A percentile compares a stretch with the other conserved stretches of the same genome.
phyloP scores from a whole-genome alignment of 2,113 vertebrate genomes.

The Chascanopsetta lugubris region DNA sequence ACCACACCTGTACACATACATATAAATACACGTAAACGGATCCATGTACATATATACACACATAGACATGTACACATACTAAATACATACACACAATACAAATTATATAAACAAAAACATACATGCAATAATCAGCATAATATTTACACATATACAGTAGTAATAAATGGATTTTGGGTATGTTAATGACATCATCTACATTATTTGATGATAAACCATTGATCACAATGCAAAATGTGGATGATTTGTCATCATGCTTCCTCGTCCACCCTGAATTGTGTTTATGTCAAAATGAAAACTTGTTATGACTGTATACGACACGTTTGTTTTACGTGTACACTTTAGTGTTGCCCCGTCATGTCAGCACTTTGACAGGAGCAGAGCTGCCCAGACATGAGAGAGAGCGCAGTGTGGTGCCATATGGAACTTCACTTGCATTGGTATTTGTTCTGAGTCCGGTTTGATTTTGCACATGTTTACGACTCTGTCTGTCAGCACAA shows the following conservation, averaged over 20 bases:
- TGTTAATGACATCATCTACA: too few relatives aligned
- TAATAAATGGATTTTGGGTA: too few relatives aligned
- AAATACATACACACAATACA: too few relatives aligned
- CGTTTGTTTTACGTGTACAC: conserved; percentile 7
- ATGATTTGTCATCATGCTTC: background rate
- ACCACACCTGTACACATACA: too few relatives aligned
- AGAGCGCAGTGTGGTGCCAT: background rate
- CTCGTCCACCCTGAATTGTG: background rate
- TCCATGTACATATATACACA: too few relatives aligned
- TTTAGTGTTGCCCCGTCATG: background rate
- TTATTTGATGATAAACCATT: background rate
- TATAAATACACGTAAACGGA: too few relatives aligned
- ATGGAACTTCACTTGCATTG: conserved; percentile 20
- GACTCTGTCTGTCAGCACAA: too few relatives aligned
- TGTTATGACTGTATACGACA: conserved; percentile 25
- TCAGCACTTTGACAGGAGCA: conserved; percentile 25
- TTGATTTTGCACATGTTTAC: background rate
- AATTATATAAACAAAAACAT: background rate
- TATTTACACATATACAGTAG: background rate
- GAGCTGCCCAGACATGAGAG: conserved; percentile 16
- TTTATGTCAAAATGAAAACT: background rate
- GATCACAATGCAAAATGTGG: background rate
- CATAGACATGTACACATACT: too few relatives aligned
- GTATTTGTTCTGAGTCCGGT: conserved; percentile 7
- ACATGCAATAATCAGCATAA: background rate